A percentile compares a stretch with the other conserved stretches of the same genome.
phyloP scores from a whole-genome alignment of 2,113 vertebrate genomes.

The Prionailurus viverrinus region DNA sequence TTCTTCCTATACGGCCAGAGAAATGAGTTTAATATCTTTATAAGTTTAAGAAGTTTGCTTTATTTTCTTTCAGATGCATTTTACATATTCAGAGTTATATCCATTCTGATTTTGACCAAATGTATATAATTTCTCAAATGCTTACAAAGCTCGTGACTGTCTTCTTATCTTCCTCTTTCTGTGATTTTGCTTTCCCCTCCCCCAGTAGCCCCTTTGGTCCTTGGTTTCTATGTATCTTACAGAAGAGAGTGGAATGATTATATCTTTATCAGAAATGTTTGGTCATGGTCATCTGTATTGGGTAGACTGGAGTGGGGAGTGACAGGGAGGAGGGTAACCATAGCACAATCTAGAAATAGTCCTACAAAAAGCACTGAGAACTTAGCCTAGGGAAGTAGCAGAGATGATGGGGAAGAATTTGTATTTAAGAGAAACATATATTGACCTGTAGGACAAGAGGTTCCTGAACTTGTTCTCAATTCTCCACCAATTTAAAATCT shows the following conservation, averaged over 20 bases:
- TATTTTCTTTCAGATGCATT: background rate
- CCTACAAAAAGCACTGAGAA: background rate
- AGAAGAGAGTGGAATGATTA: background rate
- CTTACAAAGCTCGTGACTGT: background rate
- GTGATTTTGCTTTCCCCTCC: background rate
- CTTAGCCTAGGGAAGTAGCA: background rate
- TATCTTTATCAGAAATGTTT: background rate
- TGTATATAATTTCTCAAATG: background rate
- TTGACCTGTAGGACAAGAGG: background rate
- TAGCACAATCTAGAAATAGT: background rate
- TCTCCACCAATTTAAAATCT: background rate
- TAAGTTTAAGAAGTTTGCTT: background rate
- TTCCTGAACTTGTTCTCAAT: background rate
- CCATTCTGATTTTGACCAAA: background rate
- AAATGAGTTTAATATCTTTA: background rate
- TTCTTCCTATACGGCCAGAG: background rate
- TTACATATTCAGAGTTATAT: background rate
- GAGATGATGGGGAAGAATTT: background rate
- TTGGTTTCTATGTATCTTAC: background rate
- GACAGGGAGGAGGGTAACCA: background rate
- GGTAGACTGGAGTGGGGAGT: background rate
- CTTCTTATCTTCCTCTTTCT: background rate
- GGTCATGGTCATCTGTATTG: background rate
- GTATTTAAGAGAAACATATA: background rate
- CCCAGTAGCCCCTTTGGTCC: background rate